Conservation (phyloP, 2,888 invertebrate species). For the Gnatocerus cornutus region DNA sequence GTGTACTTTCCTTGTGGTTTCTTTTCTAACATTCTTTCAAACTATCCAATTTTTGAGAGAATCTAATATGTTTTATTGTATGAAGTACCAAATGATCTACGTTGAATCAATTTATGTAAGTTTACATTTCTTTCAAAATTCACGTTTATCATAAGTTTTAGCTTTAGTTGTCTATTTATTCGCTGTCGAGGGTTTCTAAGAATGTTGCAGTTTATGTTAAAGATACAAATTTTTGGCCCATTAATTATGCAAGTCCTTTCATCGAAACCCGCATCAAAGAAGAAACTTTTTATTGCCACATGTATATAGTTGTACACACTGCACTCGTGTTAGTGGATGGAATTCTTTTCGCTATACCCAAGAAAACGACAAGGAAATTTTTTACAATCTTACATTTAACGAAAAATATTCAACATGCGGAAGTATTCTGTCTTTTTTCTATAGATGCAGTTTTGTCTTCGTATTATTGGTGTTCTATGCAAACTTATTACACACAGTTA, state of each 20-base stretch:
- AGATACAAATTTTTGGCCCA: not conserved
- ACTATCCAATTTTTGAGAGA: not conserved
- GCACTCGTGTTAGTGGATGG: not conserved
- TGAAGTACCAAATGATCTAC: not conserved
- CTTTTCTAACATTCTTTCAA: not conserved
- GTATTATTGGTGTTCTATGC: not conserved
- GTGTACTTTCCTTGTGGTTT: not conserved
- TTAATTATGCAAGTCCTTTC: no score
- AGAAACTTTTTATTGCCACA: not conserved
- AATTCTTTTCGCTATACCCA: constrained; percentile 6
- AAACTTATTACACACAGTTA: not conserved
- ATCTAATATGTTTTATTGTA: not conserved
- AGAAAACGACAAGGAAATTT: constrained; percentile 8
- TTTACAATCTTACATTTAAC: constrained; percentile 7
- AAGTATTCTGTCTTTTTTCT: not conserved
- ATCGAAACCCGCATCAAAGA: not conserved
- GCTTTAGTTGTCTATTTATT: not conserved
- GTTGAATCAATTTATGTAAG: not conserved
- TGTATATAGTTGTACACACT: not conserved
- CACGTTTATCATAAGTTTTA: not conserved
- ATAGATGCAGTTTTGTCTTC: not conserved
- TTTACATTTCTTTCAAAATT: no score
- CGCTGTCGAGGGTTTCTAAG: not conserved
- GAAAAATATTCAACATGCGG: not conserved
- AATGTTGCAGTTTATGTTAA: no score